phyloP scores from a whole-genome alignment of 2,797 vertebrate species.

The Otolemur crassicaudatus region DNA sequence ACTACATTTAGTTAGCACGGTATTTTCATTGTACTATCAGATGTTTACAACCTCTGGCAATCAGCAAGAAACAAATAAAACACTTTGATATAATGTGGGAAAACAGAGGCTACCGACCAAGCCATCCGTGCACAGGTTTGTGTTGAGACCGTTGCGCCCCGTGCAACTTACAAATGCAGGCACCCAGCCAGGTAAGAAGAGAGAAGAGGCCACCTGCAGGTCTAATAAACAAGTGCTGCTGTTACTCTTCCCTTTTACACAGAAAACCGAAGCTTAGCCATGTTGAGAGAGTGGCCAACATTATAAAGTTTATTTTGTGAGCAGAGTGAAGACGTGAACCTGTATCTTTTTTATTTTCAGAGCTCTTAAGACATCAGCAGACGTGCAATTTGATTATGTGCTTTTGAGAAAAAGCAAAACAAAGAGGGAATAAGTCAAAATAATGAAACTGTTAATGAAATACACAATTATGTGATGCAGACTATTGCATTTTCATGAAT shows the following conservation, averaged over 20 bases:
- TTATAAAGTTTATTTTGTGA: background rate
- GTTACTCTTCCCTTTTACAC: background rate
- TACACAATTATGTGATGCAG: background rate
- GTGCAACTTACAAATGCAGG: background rate
- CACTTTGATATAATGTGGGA: background rate
- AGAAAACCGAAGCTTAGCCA: background rate
- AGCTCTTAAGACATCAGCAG: background rate
- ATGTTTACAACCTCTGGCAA: background rate
- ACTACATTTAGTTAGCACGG: background rate
- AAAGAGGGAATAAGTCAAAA: constrained; percentile 34
- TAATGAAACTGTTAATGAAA: background rate
- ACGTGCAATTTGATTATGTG: background rate
- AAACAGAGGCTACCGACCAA: background rate
- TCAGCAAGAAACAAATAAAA: background rate
- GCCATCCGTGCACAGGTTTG: background rate
- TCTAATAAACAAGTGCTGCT: background rate
- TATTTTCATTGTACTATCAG: background rate
- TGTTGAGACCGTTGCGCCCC: background rate
- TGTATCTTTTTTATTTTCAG: background rate
- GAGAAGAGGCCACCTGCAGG: background rate
- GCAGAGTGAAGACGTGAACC: background rate
- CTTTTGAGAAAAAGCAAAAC: background rate
- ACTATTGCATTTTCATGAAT: background rate
- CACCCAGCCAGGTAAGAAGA: background rate
- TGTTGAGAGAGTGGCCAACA: background rate